Evolutionary conservation across 1,140 invertebrate species (phyloP), one percentile per base, ranked within the genome.

Genomic region (Zaprionus capensis): DNA sequence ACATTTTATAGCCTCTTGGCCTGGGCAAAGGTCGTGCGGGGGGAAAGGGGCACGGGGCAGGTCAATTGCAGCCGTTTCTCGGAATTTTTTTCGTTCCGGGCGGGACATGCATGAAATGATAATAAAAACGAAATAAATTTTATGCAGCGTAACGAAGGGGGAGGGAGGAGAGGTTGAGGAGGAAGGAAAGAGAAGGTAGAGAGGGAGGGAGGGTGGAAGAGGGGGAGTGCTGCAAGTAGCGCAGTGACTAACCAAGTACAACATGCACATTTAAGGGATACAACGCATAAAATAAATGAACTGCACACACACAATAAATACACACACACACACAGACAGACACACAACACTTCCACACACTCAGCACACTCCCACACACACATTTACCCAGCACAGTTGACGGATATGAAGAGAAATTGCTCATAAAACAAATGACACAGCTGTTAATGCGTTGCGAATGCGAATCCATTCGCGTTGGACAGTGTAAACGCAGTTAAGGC

Each of bases 61-160:
- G 84, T 87, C 84, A 87, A 87, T 87, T 86, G 82, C 82, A 83
- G 83, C 81, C 84, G 70, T 81, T 87, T 87, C 84, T 80, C 76
- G 62, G 84, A 72, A 88, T 76, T 84, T 87, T 85, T 87, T 87
- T 64, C 63, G 20, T 65, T 68, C 24, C 61, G 59, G 34, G 57
- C 58, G 66, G 53, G 12, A 36, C 24, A 73, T 86, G 82, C 82
- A 86, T 76, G 84, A 88, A 87, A 87, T 87, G 83, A 87, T 87
- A 87, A 87, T 87, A 87, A 87, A 87, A 87, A 62, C 71, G 84
- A 87, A 87, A 87, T 87, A 87, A 87, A 88, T 87, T 87, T 83
- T 81, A 87, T 87, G 84, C 84, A 88, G 84, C 81, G 78, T 74
- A 83, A 84, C 82, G 76, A 46, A 70, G 76, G 46, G 36, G 56